Evolutionary conservation across 2,797 vertebrate genomes (phyloP).

Genomic region (Monodelphis domestica): DNA sequence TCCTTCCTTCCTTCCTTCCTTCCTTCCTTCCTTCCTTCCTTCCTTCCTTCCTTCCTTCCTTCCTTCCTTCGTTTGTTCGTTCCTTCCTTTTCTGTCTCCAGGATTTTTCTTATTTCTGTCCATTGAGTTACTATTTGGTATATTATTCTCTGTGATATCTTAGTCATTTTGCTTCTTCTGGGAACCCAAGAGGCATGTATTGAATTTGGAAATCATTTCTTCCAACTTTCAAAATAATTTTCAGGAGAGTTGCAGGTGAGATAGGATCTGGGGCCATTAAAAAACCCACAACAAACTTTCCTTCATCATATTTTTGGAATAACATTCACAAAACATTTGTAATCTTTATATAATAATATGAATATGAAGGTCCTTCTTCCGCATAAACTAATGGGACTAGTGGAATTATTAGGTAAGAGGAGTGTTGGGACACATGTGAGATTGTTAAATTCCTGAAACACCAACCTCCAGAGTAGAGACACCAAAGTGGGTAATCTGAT

Average conservation of each 20-base stretch:
- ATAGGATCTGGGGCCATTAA: slow-evolving; percentile 11
- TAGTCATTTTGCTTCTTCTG: background rate
- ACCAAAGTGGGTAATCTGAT: background rate
- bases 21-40: too few relatives aligned
- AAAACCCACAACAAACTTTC: background rate
- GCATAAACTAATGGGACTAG: background rate
- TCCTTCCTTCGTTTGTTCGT: background rate
- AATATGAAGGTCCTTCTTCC: background rate
- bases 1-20: too few relatives aligned
- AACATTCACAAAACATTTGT: background rate
- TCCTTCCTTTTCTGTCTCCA: background rate
- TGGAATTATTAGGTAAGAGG: background rate
- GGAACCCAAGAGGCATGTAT: background rate
- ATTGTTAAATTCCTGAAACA: background rate
- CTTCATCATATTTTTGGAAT: background rate
- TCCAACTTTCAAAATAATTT: background rate
- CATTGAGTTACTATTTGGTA: background rate
- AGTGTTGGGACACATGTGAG: background rate
- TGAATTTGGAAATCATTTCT: background rate
- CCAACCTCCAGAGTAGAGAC: background rate
- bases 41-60: background rate
- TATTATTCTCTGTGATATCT: background rate
- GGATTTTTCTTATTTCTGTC: background rate
- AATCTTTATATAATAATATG: background rate
- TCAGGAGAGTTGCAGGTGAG: background rate